Conservation (phyloP, 1,140 invertebrate species). For the Oppia nitens region DNA sequence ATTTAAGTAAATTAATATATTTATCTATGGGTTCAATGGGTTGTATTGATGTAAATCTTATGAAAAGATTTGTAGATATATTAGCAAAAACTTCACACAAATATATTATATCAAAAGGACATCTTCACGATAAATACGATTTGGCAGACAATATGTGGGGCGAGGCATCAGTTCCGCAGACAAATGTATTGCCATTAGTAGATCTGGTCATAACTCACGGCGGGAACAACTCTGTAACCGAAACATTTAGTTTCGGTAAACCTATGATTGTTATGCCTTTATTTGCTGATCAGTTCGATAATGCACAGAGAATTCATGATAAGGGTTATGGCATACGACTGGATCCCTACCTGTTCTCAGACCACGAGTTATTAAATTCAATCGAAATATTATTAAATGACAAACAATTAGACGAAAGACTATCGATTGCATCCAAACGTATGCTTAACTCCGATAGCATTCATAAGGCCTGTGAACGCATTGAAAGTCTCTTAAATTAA, state of each 20-base stretch:
- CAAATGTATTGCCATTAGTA: constrained; percentile 6
- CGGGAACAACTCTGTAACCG: constrained; percentile 13
- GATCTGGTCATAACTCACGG: constrained; percentile 15
- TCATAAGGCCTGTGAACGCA: neutral
- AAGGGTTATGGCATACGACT: constrained; percentile 6
- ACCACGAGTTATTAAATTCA: constrained; percentile 1
- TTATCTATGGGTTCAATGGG: constrained; percentile 13
- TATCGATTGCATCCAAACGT: neutral
- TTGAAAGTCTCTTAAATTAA: neutral
- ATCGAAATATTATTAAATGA: constrained; percentile 9
- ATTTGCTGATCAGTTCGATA: constrained; percentile 16
- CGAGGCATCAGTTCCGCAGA: constrained; percentile 10
- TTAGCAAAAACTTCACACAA: neutral
- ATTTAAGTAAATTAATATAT: constrained; percentile 11
- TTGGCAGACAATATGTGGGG: constrained; percentile 17
- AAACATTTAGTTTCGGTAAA: constrained; percentile 9
- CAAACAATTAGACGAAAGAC: constrained; percentile 2
- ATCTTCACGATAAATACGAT: neutral
- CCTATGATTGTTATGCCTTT: constrained; percentile 16
- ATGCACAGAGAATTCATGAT: constrained; percentile 12
- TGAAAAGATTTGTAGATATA: constrained; percentile 3
- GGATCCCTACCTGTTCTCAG: neutral
- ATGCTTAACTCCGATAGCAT: neutral
- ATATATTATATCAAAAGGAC: constrained; percentile 13
- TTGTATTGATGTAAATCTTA: constrained; percentile 4